Conservation (phyloP, 2,888 invertebrate genomes). For the Pheosia tremula region DNA sequence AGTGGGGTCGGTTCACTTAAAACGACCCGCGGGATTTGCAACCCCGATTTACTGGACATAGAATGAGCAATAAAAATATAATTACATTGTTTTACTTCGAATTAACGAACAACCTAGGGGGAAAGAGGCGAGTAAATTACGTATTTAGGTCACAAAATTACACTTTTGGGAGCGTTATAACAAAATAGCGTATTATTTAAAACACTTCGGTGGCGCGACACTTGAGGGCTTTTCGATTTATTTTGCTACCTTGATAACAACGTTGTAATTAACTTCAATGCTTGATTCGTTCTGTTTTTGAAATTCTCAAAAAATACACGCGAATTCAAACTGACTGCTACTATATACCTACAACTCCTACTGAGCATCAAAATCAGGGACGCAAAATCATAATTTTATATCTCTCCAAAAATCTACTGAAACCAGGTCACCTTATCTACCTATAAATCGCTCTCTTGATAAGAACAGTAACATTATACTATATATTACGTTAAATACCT, state of each 20-base stretch:
- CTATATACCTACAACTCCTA: no score
- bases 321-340: no score
- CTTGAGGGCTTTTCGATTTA: conserved; percentile 35
- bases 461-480: no score
- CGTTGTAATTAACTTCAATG: conserved; percentile 15
- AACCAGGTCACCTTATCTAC: no score
- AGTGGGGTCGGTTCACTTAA: conserved; percentile 73
- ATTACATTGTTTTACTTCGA: conserved; percentile 74
- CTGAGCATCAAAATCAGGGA: no score
- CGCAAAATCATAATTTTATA: no score
- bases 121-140: conserved; percentile 58
- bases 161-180: conserved; percentile 57
- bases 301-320: no score
- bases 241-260: conserved; percentile 18
- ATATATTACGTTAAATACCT: neutral
- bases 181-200: conserved; percentile 54
- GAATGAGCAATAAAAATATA: conserved; percentile 81
- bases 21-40: conserved; percentile 70
- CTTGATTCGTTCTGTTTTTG: neutral
- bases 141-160: conserved; percentile 59
- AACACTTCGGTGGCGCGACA: conserved; percentile 45
- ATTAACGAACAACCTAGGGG: conserved; percentile 63
- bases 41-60: conserved; percentile 77
- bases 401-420: no score
- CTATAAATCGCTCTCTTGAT: no score